These are phyloP conservation scores for Microctonus brassicae DNA, from an alignment of 2,888 invertebrate genomes.

Conservation along the genomic window DNA sequence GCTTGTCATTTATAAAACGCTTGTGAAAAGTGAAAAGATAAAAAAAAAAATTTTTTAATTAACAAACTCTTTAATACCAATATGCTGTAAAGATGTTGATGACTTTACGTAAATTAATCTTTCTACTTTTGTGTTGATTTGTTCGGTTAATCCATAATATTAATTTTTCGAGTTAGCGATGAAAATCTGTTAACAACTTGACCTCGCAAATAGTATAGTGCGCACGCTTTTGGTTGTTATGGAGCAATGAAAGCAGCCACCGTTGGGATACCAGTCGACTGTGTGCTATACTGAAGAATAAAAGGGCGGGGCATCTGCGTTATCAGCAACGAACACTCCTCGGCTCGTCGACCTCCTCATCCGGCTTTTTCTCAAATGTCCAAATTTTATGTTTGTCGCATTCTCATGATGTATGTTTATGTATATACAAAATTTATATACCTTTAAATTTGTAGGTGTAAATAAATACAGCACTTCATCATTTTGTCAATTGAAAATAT, in stretches of 20 bases:
- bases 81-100: slow-evolving; percentile 14
- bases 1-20: neutral
- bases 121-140: slow-evolving; percentile 53
- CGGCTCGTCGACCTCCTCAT: slow-evolving; percentile 28
- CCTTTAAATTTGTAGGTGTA: too few relatives aligned
- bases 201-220: slow-evolving; percentile 50
- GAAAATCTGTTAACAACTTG: slow-evolving; percentile 50
- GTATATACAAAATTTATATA: too few relatives aligned
- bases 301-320: slow-evolving; percentile 58
- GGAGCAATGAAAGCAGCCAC: neutral
- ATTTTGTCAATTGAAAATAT: too few relatives aligned
- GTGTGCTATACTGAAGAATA: slow-evolving; percentile 43
- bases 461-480: too few relatives aligned
- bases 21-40: neutral
- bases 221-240: slow-evolving; percentile 28
- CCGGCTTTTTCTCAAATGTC: neutral
- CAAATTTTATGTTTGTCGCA: neutral
- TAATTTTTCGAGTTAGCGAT: slow-evolving; percentile 51
- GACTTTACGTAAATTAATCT: slow-evolving; percentile 55
- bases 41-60: slow-evolving; percentile 8
- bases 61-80: neutral
- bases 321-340: slow-evolving; percentile 63
- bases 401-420: neutral
- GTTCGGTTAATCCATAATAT: slow-evolving; percentile 57
- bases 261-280: slow-evolving; percentile 26